These are phyloP conservation scores for Dasyurus viverrinus DNA, from an alignment of 2,113 vertebrate species.

Conservation along the genomic window DNA sequence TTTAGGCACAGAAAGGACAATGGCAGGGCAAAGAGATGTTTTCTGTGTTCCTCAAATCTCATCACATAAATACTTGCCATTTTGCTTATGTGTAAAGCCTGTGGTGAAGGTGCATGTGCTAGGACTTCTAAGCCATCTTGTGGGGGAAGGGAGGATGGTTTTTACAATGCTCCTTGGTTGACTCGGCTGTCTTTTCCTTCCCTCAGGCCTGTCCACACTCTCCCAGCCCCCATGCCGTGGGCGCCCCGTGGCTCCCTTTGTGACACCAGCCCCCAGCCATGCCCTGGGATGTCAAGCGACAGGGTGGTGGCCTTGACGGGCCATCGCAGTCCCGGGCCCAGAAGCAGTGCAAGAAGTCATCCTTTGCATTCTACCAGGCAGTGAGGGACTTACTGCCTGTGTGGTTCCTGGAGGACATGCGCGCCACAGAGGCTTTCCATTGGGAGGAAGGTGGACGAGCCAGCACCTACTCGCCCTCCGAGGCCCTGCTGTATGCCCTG, in stretches of 20 bases:
- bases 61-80: background rate
- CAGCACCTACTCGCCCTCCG: slow-evolving; percentile 90
- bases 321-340: slow-evolving; percentile 84
- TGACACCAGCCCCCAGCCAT: slow-evolving; percentile 72
- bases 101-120: background rate
- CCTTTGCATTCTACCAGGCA: slow-evolving; percentile 95
- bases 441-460: slow-evolving; percentile 94
- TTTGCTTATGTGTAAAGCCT: background rate
- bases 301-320: slow-evolving; percentile 65
- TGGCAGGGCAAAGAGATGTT: background rate
- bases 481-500: slow-evolving; percentile 94
- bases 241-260: background rate
- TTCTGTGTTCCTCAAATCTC: background rate
- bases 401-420: slow-evolving; percentile 96
- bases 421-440: slow-evolving; percentile 93
- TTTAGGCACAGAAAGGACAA: background rate
- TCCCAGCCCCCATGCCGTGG: slow-evolving; percentile 41
- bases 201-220: background rate
- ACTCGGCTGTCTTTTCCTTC: background rate
- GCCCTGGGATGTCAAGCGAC: slow-evolving; percentile 85
- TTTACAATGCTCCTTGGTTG: background rate
- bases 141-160: background rate
- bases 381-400: slow-evolving; percentile 92
- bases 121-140: background rate
- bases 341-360: slow-evolving; percentile 92